phyloP scores from a whole-genome alignment of 2,113 vertebrate species.

The Pampusana beccarii region DNA sequence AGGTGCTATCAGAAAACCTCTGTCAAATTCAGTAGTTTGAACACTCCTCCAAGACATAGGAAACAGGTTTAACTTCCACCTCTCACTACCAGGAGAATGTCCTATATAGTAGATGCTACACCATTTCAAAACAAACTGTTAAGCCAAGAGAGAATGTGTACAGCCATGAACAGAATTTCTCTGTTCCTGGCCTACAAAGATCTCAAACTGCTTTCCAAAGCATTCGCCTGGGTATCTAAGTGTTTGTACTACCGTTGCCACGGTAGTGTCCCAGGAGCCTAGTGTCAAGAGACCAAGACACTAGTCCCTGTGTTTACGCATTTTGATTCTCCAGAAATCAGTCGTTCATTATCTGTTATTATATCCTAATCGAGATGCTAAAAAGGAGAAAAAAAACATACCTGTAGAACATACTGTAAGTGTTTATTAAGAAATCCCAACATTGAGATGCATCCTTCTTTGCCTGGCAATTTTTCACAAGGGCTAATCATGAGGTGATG shows the following conservation, averaged over 20 bases:
- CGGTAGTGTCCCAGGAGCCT: not conserved
- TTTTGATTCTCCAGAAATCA: not conserved
- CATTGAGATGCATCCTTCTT: not conserved
- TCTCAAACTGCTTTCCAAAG: not conserved
- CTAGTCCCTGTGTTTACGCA: not conserved
- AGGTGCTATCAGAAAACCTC: not conserved
- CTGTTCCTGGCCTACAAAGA: not conserved
- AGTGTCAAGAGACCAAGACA: not conserved
- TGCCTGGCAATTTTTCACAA: not conserved
- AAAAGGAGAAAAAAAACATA: not conserved
- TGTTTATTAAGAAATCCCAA: not conserved
- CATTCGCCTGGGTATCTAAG: not conserved
- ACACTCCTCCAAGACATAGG: not conserved
- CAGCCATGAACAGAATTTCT: not conserved
- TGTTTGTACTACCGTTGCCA: not conserved
- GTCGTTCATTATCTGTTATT: not conserved
- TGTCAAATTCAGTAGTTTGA: not conserved
- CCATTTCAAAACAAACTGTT: not conserved
- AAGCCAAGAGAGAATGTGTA: not conserved
- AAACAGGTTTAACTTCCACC: not conserved
- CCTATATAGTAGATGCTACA: not conserved
- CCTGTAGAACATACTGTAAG: not conserved
- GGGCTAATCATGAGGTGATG: not conserved
- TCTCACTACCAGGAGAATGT: not conserved
- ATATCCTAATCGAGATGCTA: not conserved